Evolutionary conservation across 2,888 invertebrate species (phyloP), one percentile per base, ranked within the genome.

Genomic region (Chaitophorus viminalis): DNA sequence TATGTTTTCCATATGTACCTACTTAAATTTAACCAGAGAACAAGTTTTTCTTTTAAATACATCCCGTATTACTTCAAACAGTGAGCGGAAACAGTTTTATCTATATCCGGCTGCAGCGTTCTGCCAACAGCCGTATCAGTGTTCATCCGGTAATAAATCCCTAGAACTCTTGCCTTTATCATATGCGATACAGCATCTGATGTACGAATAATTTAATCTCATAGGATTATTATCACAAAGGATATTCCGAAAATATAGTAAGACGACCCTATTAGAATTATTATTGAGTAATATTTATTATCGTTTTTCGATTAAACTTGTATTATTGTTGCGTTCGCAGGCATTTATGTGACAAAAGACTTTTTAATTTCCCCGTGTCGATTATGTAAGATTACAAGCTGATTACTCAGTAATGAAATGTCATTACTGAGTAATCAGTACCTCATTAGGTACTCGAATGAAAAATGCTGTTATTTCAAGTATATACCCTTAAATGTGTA

Each of bases 261-360:
- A 3, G 60, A n/a, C 14, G 21, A 25, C 1, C 31, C 39, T 52
- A 78, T 85, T 76, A 84, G 25, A 25, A 84, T 84, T 84, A 68
- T 78, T 72, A 79, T 79, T n/a, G 78, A 79, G 25, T 39, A 74
- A 79, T 72, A 52, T 72, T 72, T 36, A 46, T 54, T 79, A 74
- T 86, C 72, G 29, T 52, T 86, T 86, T 86, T 86, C 86, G 86
- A 79, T 86, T 86, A 86, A 78, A 36, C 52, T 65, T 33, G 18
- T 52, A 72, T 52, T 82, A 52, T 33, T 31, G 54, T 54, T 8
- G 0, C 3, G 18, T 21, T 17, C 68, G 9, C 31, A 11, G 6
- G 39, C 31, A 52, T 75, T 39, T 18, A 81, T 33, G 36, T 46
- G 68, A 70, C 46, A 85, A 77, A 46, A 85, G 39, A 68, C 17